Base-by-base conservation (phyloP, 2,797 vertebrate genomes). In the Karalla daura region DNA sequence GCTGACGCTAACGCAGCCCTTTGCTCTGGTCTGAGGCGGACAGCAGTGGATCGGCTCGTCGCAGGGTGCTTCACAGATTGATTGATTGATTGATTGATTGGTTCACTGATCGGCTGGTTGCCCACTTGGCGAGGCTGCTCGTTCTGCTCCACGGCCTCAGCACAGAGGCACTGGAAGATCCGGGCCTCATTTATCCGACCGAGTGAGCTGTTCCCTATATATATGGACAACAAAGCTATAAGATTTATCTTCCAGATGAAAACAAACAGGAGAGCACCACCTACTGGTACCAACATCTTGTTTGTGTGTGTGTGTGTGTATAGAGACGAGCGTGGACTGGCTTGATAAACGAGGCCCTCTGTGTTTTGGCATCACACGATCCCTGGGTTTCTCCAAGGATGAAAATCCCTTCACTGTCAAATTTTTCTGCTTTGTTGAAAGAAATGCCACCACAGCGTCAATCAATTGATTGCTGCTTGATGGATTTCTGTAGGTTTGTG, bases 1-100 rank as follows among this genome's bases (percentile, higher is more conserved):
- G 37, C 81, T 67, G 68, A 89, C 66, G 63, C 84, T 70, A 80
- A 70, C 82, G 52, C 84, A 87, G 89, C 89, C 86, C 84, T 89
- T 90, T 78, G 81, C 88, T n/a, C n/a, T 85, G 66, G 77, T 63
- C 81, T 63, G 79, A 63, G 75, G 80, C 58, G 69, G 80, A 81
- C 40, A 67, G 72, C 52, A 33, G 52, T 75, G 70, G 62, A 75
- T 83, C 78, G 53, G 71, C 73, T 81, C 40, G 54, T 76, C 80
- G 55, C 59, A 54, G 59, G 69, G 73, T 54, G 69, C 70, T 79
- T 76, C 63, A 79, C 80, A 80, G 76, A 76, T 63, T 64, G 71
- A 53, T 56, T 79, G 76, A 28, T 30, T 55, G 62, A 49, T 27
- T 77, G 53, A 28, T 32, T 43, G 58, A 32, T 9, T 49, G 59